These are phyloP conservation scores for Folsomia candida DNA, from an alignment of 2,888 invertebrate species.

Conservation along the genomic window DNA sequence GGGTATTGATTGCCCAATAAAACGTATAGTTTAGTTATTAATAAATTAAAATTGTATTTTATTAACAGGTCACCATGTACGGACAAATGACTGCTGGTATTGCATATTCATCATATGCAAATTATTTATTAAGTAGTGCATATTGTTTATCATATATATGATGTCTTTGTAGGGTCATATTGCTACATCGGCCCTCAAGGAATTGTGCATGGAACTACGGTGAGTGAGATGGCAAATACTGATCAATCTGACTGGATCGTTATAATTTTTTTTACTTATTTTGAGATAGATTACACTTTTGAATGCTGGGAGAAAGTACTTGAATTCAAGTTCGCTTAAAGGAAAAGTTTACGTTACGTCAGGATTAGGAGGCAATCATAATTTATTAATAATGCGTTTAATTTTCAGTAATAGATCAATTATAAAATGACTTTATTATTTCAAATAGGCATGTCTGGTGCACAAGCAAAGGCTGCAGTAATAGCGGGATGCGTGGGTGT, in stretches of 20 bases:
- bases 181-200: constrained; percentile 67
- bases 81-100: constrained; percentile 66
- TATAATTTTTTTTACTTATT: too few species aligned
- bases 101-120: too few species aligned
- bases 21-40: too few species aligned
- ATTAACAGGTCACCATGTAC: constrained; percentile 36
- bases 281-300: constrained; percentile 59
- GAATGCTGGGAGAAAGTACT: constrained; percentile 61
- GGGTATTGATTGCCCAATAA: too few species aligned
- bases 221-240: too few species aligned
- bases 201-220: constrained; percentile 65
- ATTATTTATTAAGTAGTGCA: too few species aligned
- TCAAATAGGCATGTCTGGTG: constrained; percentile 59
- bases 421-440: background rate
- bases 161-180: too few species aligned
- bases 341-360: constrained; percentile 62
- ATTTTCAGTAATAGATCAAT: background rate
- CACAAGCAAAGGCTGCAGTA: constrained; percentile 64
- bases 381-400: background rate
- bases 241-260: too few species aligned
- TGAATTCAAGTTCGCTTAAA: constrained; percentile 56
- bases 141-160: too few species aligned
- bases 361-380: constrained; percentile 59
- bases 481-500: constrained; percentile 64
- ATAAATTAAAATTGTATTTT: too few species aligned